Base-by-base conservation (phyloP, 1,140 invertebrate genomes). In the Sarcophaga bullata region DNA sequence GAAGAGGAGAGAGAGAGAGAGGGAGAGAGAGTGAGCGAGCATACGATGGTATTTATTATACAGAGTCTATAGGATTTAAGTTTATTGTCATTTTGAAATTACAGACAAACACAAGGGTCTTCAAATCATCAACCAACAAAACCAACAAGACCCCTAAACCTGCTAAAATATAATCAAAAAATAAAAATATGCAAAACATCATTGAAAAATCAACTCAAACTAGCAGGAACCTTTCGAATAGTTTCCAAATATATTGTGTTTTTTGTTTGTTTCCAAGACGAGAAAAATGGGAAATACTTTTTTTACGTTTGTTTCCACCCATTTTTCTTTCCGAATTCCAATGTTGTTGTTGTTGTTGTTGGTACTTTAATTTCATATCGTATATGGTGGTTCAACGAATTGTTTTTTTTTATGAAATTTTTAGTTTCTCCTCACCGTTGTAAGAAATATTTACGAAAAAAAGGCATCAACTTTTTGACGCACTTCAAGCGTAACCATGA, bases 401-500 rank as follows among this genome's bases (percentile, higher is more conserved):
- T 19, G 54, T 80, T 58, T 6, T 58, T 13, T 58, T 58, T 58
- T 58, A 3, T 25, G 15, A 7, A 8, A 9, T 25, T 19, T 68
- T 68, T 68, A 8, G 62, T 9, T 19, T 37, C 25, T 37, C 25
- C 25, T 37, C 25, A 37, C 25, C 19, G 62, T 68, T 58, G 17
- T 19, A 68, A 68, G 62, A 68, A 68, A n/a, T 52, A 50, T 6
- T 13, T 13, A 78, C 75, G 50, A 72, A 17, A 78, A 78, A 25
- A 78, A 78, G 75, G 48, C 75, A 78, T 78, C 75, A 73, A 82
- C 73, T 19, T 49, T 37, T 73, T 82, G 81, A 82, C 81, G 81
- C 81, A 76, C 73, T 52, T 75, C 81, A 82, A 82, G 81, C 73
- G 48, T 52, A 82, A 72, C 73, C 81, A 82, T 82, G 81, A 82